These are phyloP conservation scores for Epsilonema sp. DNA, from an alignment of 2,888 invertebrate genomes.

Conservation along the genomic window DNA sequence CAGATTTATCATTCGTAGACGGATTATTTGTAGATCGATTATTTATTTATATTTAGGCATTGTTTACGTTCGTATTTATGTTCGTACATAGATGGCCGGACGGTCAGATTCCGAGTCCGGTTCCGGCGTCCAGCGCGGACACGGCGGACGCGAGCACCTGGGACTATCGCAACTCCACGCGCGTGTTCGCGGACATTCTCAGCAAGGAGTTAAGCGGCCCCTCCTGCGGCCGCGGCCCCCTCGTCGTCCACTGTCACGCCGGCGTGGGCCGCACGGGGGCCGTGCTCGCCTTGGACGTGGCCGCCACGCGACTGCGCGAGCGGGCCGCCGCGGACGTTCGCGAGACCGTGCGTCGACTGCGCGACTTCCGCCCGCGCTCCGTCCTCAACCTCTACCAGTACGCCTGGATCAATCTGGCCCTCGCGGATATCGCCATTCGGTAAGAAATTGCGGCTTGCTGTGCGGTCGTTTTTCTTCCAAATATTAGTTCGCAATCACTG, in stretches of 20 bases:
- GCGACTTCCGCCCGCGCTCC: conserved; percentile 9
- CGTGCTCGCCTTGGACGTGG: conserved; percentile 15
- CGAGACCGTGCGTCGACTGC: conserved; percentile 9
- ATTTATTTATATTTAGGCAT: no score
- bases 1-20: no score
- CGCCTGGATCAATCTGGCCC: conserved; percentile 8
- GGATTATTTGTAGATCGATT: no score
- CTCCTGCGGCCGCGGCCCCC: not conserved
- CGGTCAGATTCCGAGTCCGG: not conserved
- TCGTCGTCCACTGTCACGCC: conserved; percentile 9
- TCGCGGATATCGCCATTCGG: no score
- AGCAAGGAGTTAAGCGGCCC: not conserved
- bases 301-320: conserved; percentile 11
- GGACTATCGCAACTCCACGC: not conserved
- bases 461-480: no score
- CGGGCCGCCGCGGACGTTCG: conserved; percentile 14
- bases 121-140: not conserved
- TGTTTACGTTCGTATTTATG: no score
- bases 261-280: conserved; percentile 13
- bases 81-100: no score
- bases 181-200: not conserved
- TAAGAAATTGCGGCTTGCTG: no score
- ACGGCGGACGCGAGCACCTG: no score
- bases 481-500: no score
- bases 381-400: conserved; percentile 12